phyloP scores from a whole-genome alignment of 64 coral and sea anemone species.

The Pachyseris speciosa region DNA sequence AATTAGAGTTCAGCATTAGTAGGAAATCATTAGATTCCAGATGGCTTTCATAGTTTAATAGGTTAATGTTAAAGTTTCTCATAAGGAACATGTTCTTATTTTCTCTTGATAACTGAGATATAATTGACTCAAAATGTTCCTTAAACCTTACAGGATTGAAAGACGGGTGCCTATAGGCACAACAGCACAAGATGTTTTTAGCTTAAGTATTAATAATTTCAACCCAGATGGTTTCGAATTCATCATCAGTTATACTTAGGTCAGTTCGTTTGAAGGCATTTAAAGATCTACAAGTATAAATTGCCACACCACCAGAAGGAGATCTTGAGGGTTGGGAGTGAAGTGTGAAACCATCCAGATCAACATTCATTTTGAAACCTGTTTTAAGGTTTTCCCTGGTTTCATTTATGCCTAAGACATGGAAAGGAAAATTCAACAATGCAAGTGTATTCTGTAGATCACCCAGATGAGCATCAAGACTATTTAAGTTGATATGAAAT shows the following conservation, averaged over 20 bases:
- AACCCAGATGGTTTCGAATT: conserved; percentile 49
- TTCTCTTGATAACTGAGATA: conserved; percentile 30
- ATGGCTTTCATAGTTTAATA: conserved; percentile 44
- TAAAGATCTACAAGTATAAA: conserved; percentile 10
- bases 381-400: conserved; percentile 8
- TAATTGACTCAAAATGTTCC: conserved; percentile 33
- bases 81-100: background rate
- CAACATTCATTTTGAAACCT: conserved; percentile 29
- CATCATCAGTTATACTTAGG: conserved; percentile 43
- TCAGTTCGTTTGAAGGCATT: conserved; percentile 17
- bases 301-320: conserved; percentile 40
- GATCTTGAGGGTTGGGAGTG: conserved; percentile 24
- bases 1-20: conserved; percentile 22
- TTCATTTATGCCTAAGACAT: conserved; percentile 1
- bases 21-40: conserved; percentile 44
- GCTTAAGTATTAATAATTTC: conserved; percentile 14
- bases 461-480: conserved; percentile 18
- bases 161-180: conserved; percentile 37
- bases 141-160: conserved; percentile 14
- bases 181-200: conserved; percentile 48
- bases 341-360: conserved; percentile 13
- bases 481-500: background rate
- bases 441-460: conserved; percentile 27
- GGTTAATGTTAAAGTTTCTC: conserved; percentile 54
- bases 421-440: conserved; percentile 15